Base-by-base conservation (phyloP, 2,888 invertebrate genomes). In the Machimus atricapillus region DNA sequence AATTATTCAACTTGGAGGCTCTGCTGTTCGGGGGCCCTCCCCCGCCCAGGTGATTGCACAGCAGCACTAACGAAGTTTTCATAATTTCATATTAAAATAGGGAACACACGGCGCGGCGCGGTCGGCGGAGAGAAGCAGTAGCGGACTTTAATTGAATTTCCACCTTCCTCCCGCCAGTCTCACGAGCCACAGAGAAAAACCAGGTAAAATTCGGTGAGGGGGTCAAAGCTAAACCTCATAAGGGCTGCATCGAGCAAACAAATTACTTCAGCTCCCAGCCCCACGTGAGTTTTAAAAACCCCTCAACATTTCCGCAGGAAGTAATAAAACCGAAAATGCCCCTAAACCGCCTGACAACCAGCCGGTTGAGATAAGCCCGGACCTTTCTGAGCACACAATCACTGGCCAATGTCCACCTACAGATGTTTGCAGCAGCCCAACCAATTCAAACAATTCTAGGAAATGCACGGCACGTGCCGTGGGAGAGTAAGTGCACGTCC, bases 401-500 rank as follows among this genome's bases (percentile, higher is more conserved):
- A 37, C 66, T 82, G 82, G 14, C 82, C 82, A 40, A 12, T 82
- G 58, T 34, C 58, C 82, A 82, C 58, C 31, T 66, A 82, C 9
- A 82, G 82, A 66, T 58, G 82, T 58, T 58, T 8, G n/a, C 23
- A 82, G 37, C 58, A 82, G 66, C 83, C 86, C 82, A 86, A 77
- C 56, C 86, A 86, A 76, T 81, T 19, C 56, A 87, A 86, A 87
- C 86, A 86, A 86, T 86, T 74, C 82, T 66, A 56, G 34, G 82
- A 87, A 86, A 87, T 87, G 85, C n/a, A 56, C 43, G 86, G 14
- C 87, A 87, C 87, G 87, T 87, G 87, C 86, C 85, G 79, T 52
- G 86, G 85, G 83, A 85, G 86, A 87, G 83, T 87, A 8, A 87
- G 58, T 87, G 86, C 78, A 87, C 86, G 85, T 87, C 87, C 87